Evolutionary conservation across 2,888 invertebrate species (phyloP), one percentile per base, ranked within the genome.

Genomic region (Andrena dorsata): DNA sequence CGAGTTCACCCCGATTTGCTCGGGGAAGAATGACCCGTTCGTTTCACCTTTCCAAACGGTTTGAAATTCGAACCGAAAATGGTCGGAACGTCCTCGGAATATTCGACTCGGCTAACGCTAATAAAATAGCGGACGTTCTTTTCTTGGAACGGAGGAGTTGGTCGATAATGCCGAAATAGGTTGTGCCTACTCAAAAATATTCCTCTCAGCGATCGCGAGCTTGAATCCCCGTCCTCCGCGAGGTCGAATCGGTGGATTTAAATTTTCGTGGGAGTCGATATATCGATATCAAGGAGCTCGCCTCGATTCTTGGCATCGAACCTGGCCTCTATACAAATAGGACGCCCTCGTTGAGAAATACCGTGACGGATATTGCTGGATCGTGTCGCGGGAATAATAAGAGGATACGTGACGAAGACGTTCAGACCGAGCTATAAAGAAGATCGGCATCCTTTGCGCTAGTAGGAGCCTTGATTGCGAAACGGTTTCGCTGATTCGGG

Each of bases 341-440:
- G 16, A 16, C 23, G 41, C 1, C 26, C 61, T 66, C 56, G 72
- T 77, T 77, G 49, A 35, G 78, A 68, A 80, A 78, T 47, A 64
- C n/a, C 63, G 30, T 8, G 20, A 49, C 80, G 77, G 58, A 73
- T 78, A 73, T 80, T 51, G 56, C 63, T 49, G 23, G 72, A 28
- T 60, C 63, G 68, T 28, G 30, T 58, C 63, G 35, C 26, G 49
- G 61, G 80, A 80, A 78, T 80, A 72, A 78, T 78, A 78, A 80
- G 58, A 58, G 49, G 68, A 53, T 80, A 80, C 77, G 77, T 80
- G 80, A 80, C 68, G 49, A 35, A 71, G 66, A 41, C 58, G 58
- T 10, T 49, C 53, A 30, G 51, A 72, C 75, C 61, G 61, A 70
- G 47, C 58, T 20, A 26, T 58, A 53, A 53, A 20, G 68, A 56